Conservation (phyloP, 2,888 invertebrate species). For the Agriopis leucophaearia region DNA sequence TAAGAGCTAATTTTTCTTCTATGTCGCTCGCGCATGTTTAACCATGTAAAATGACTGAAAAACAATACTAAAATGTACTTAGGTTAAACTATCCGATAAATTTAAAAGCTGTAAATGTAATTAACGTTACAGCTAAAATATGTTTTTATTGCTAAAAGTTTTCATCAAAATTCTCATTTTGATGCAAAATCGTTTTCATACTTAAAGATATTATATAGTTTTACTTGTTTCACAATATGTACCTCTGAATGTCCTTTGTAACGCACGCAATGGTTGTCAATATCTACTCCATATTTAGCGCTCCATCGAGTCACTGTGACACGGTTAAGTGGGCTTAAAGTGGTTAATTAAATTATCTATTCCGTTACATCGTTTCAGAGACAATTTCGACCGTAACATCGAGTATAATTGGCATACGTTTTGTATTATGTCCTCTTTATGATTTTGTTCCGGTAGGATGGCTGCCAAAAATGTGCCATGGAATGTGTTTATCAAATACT, state of each 20-base stretch:
- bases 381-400: conserved; percentile 10
- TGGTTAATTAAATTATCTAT: conserved; percentile 56
- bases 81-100: too few species aligned
- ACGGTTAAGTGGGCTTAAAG: conserved; percentile 46
- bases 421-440: conserved; percentile 8
- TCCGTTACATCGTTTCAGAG: conserved; percentile 40
- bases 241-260: conserved; percentile 24
- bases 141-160: too few species aligned
- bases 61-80: too few species aligned
- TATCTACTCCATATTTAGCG: conserved; percentile 39
- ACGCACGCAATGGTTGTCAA: conserved; percentile 31
- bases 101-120: too few species aligned
- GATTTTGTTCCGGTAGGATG: conserved; percentile 2
- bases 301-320: conserved; percentile 42
- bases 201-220: too few species aligned
- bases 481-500: not conserved
- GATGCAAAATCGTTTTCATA: too few species aligned
- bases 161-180: too few species aligned
- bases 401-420: conserved; percentile 24
- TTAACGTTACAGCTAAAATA: too few species aligned
- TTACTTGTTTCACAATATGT: not conserved
- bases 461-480: conserved; percentile 1
- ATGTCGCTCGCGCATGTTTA: too few species aligned
- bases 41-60: too few species aligned
- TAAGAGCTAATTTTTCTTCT: too few species aligned